Base-by-base conservation (phyloP, 2,113 vertebrate species). In the Tringa solitaria region DNA sequence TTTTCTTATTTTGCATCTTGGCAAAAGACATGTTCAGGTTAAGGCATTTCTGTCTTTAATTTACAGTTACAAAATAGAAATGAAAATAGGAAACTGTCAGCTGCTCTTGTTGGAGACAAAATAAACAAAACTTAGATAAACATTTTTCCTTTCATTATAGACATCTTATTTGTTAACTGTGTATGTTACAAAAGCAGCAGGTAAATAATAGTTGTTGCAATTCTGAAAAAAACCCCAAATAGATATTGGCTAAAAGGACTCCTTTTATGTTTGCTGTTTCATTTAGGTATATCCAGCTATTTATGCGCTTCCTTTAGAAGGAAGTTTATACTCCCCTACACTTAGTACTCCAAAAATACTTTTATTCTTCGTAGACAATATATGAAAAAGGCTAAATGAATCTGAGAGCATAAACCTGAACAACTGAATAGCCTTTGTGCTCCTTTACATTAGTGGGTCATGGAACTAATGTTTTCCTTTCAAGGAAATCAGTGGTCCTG, bases 401-500 rank as follows among this genome's bases (percentile, higher is more conserved):
- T 78, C 13, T 77, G 35, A 79, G 46, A 92, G 12, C 9, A 39
- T 33, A 89, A 68, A 63, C 30, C 39, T 35, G 37, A 92, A 90
- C 39, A 92, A 43, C 2, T 46, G 60, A 56, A 14, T 77, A 57
- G 78, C 33, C 46, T 37, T 51, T 90, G n/a, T 69, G 67, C 61
- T 35, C 54, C 74, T 81, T 92, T 72, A 57, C 27, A 24, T 90
- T 64, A 68, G 33, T 70, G 88, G 63, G 24, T 63, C 17, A 4
- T 79, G 65, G 68, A 94, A 67, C 13, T 69, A 76, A 84, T 94
- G 81, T 92, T 92, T 97, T 95, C 54, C 37, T 75, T 90, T 69
- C 69, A 41, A 84, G 87, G 59, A 94, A 97, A 95, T 75, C 68
- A 32, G 73, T 75, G 87, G 91, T 92, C 91, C 90, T 95, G 70